phyloP scores from a whole-genome alignment of 2,113 vertebrate species.

The Periophthalmodon schlosseri region DNA sequence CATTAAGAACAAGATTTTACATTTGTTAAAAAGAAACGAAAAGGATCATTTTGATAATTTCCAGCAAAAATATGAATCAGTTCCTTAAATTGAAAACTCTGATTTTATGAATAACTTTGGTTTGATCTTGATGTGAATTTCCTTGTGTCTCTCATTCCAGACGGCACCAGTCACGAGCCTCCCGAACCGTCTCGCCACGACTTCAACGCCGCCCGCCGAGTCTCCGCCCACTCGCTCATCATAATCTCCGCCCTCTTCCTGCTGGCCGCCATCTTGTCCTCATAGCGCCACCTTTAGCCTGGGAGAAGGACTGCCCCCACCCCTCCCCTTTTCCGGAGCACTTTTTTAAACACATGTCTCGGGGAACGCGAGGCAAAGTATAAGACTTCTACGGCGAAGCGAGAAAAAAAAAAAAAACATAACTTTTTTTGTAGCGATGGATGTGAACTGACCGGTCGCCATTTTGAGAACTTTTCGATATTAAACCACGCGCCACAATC shows the following conservation, averaged over 20 bases:
- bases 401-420: background rate
- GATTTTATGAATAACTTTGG: too few relatives aligned
- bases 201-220: slow-evolving; percentile 78
- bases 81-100: too few relatives aligned
- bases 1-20: too few relatives aligned
- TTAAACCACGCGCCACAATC: slow-evolving; percentile 2
- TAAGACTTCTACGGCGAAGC: background rate
- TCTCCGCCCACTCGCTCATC: slow-evolving; percentile 80
- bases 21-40: too few relatives aligned
- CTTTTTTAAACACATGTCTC: slow-evolving; percentile 69
- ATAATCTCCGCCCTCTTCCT: slow-evolving; percentile 84
- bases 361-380: background rate
- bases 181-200: slow-evolving; percentile 92
- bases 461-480: slow-evolving; percentile 4
- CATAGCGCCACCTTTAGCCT: slow-evolving; percentile 86
- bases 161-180: slow-evolving; percentile 94
- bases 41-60: too few relatives aligned
- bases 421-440: background rate
- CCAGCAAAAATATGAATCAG: too few relatives aligned
- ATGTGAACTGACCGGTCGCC: background rate
- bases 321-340: slow-evolving; percentile 76
- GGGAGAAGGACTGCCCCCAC: slow-evolving; percentile 56
- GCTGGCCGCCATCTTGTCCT: slow-evolving; percentile 88
- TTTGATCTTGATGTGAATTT: background rate
- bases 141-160: slow-evolving; percentile 66